Percentiles rank a stretch among this genome's conserved stretches.
Evolutionary conservation across 2,113 vertebrate genomes (phyloP).

Genomic region (Australoheros scitulus): DNA sequence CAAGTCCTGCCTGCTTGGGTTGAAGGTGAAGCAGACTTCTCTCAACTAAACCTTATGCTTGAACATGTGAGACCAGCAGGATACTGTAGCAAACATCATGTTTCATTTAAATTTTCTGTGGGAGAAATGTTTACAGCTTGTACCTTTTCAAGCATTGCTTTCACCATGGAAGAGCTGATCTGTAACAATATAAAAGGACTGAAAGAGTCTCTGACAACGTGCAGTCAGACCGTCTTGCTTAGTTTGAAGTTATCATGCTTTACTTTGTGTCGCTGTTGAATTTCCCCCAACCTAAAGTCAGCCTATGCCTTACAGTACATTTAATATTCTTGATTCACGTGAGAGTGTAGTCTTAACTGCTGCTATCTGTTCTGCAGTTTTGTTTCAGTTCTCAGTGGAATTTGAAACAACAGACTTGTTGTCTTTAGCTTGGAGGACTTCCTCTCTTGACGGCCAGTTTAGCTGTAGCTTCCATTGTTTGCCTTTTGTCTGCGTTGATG

Average conservation of each 20-base stretch:
- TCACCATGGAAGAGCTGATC: neutral
- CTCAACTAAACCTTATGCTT: neutral
- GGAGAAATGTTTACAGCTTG: neutral
- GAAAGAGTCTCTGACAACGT: neutral
- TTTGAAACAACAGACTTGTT: conserved; percentile 53
- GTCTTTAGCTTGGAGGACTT: conserved; percentile 45
- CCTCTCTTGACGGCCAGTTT: conserved; percentile 30
- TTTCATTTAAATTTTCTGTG: neutral
- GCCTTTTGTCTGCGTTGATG: conserved; percentile 32
- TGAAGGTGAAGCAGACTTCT: neutral
- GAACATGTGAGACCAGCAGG: neutral
- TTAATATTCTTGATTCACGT: neutral
- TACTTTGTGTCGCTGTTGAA: neutral
- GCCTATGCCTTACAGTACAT: neutral
- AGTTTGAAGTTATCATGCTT: neutral
- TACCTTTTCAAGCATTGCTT: neutral
- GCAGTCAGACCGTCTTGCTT: neutral
- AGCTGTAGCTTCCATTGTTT: neutral
- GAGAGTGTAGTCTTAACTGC: neutral
- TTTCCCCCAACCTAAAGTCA: neutral
- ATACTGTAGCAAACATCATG: neutral
- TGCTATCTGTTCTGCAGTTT: neutral
- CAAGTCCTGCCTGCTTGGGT: neutral
- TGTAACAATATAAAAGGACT: neutral
- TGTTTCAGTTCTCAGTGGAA: conserved; percentile 3